Evolutionary conservation across 2,888 invertebrate genomes (phyloP).

Genomic region (Macaria notata): DNA sequence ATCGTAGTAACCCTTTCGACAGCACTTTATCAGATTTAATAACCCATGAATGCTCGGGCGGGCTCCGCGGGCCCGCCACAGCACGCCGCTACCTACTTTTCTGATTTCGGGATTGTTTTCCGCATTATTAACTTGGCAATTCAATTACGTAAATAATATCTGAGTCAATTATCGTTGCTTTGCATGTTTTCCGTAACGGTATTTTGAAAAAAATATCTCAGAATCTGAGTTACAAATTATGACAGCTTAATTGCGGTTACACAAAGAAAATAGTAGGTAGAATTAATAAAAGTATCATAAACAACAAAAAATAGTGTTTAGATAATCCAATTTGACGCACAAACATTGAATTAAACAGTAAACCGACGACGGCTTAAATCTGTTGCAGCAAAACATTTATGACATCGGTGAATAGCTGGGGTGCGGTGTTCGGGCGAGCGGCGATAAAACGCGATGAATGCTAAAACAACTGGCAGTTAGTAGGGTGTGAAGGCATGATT

Average conservation of each 20-base stretch:
- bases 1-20: slow-evolving; percentile 70
- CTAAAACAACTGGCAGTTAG: slow-evolving; percentile 79
- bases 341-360: slow-evolving; percentile 19
- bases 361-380: slow-evolving; percentile 37
- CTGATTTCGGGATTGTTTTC: slow-evolving; percentile 77
- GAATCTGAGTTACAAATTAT: slow-evolving; percentile 24
- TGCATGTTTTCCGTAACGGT: slow-evolving; percentile 22
- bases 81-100: slow-evolving; percentile 63
- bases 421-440: slow-evolving; percentile 15
- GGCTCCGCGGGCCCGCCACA: slow-evolving; percentile 46
- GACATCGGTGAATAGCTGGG: slow-evolving; percentile 64
- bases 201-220: slow-evolving; percentile 19
- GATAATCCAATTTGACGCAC: slow-evolving; percentile 19
- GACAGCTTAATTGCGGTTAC: slow-evolving; percentile 28
- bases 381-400: slow-evolving; percentile 55
- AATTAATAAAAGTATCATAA: slow-evolving; percentile 13
- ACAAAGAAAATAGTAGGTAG: slow-evolving; percentile 25
- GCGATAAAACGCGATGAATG: slow-evolving; percentile 70
- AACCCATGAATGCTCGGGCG: slow-evolving; percentile 62
- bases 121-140: slow-evolving; percentile 79
- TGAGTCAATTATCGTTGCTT: slow-evolving; percentile 40
- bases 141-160: slow-evolving; percentile 74
- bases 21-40: slow-evolving; percentile 79
- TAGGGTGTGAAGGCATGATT: slow-evolving; percentile 78
- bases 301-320: slow-evolving; percentile 14